phyloP scores from a whole-genome alignment of 2,888 invertebrate species.

The Xestoiulus laeticollis region DNA sequence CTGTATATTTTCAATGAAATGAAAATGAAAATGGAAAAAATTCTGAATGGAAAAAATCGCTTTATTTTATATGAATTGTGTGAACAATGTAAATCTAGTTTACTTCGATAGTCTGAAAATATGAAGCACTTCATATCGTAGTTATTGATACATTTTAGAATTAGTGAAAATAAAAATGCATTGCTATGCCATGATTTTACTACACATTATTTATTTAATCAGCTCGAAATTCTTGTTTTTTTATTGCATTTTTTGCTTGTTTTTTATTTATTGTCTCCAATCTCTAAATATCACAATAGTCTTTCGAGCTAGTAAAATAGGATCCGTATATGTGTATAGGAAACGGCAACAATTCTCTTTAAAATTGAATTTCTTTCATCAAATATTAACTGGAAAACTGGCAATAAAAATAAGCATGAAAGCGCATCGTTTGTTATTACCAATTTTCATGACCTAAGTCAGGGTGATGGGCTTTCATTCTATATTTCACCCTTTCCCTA shows the following conservation, averaged over 20 bases:
- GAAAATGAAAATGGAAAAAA: no score
- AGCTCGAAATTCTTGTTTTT: not conserved
- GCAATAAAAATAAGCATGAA: not conserved
- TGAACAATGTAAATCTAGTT: no score
- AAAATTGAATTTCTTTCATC: constrained; percentile 26
- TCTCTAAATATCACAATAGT: not conserved
- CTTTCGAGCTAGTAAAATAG: not conserved
- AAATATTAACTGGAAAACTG: not conserved
- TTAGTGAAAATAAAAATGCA: no score
- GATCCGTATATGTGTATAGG: not conserved
- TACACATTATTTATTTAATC: not conserved
- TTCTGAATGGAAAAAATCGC: no score
- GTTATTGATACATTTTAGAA: no score
- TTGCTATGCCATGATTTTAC: not conserved
- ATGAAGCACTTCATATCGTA: no score
- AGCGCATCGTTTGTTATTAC: not conserved
- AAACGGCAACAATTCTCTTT: not conserved
- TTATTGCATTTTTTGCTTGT: not conserved
- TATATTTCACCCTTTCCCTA: not conserved
- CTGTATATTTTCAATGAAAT: no score
- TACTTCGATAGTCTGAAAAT: no score
- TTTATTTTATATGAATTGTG: no score
- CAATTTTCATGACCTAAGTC: not conserved
- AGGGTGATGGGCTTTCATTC: not conserved
- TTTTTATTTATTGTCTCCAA: not conserved